Evolutionary conservation across 1,140 invertebrate species (phyloP).

Genomic region (Neotoxoptera formosana): DNA sequence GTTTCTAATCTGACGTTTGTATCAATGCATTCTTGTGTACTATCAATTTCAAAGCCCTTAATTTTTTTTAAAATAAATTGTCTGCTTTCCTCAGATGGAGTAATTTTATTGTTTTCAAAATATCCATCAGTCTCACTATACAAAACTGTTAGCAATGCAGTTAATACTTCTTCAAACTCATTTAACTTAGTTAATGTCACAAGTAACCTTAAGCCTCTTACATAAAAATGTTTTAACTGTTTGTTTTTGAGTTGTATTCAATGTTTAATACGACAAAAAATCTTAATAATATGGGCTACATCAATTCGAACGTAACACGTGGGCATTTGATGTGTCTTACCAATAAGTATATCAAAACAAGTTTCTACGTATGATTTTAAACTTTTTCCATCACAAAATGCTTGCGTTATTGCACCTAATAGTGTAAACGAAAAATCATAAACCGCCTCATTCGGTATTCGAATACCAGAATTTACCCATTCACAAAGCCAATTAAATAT

Average conservation of each 20-base stretch:
- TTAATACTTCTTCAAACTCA: background rate
- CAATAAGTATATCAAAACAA: too few relatives aligned
- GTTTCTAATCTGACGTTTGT: background rate
- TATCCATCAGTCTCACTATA: background rate
- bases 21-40: background rate
- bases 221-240: constrained; percentile 5
- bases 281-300: background rate
- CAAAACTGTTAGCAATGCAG: background rate
- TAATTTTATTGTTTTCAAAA: background rate
- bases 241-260: background rate
- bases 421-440: too few relatives aligned
- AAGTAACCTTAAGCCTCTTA: background rate
- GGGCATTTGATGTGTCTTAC: too few relatives aligned
- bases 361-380: too few relatives aligned
- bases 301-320: background rate
- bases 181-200: background rate
- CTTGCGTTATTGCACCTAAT: too few relatives aligned
- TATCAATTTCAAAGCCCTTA: background rate
- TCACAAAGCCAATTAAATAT: too few relatives aligned
- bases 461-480: too few relatives aligned
- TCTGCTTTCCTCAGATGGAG: background rate
- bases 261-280: background rate
- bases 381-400: too few relatives aligned
- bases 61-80: constrained; percentile 4
- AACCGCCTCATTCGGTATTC: too few relatives aligned